Evolutionary conservation across 2,888 invertebrate species (phyloP).

Genomic region (Mesoligia furuncula): DNA sequence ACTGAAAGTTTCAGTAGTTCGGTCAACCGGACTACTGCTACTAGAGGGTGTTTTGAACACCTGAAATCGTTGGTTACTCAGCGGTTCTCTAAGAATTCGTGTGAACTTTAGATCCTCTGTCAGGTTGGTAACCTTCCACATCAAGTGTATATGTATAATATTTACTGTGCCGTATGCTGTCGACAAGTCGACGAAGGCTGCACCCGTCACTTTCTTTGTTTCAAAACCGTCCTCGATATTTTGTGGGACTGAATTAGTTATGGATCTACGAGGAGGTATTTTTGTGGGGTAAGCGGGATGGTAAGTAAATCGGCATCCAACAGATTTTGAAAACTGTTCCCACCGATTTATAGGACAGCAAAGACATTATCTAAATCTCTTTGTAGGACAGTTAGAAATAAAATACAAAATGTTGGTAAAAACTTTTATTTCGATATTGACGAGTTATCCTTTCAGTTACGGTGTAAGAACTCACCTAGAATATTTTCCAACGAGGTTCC

Average conservation of each 20-base stretch:
- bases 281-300: not conserved
- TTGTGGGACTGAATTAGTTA: no score
- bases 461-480: conserved; percentile 29
- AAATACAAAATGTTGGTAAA: conserved; percentile 24
- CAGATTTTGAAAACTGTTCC: not conserved
- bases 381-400: conserved; percentile 12
- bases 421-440: conserved; percentile 33
- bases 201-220: no score
- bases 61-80: not conserved
- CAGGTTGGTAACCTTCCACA: not conserved
- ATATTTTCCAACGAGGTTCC: not conserved
- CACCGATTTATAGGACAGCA: not conserved
- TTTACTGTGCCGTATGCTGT: not conserved
- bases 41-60: no score
- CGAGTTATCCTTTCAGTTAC: not conserved
- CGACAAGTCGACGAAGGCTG: not conserved
- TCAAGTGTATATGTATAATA: not conserved
- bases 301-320: not conserved
- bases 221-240: no score
- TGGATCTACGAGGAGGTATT: no score
- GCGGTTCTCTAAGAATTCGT: not conserved
- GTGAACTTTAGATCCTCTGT: not conserved
- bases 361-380: no score
- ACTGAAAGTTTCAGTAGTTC: no score
- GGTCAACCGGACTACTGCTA: no score